Base-by-base conservation (phyloP, 23 tunicate species). In the Corella eumyota region DNA sequence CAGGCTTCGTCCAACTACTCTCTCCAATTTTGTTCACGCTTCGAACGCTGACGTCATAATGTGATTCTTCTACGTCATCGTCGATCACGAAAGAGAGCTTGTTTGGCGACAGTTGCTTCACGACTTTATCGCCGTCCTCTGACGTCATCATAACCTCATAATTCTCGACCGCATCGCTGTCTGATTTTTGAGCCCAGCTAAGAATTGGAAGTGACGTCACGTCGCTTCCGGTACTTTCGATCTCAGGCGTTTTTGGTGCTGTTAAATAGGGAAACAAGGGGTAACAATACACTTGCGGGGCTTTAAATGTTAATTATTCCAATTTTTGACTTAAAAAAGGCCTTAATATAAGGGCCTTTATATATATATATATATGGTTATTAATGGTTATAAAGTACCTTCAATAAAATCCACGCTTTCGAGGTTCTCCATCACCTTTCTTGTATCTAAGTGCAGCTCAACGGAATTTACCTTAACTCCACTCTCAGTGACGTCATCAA, bases 21-120 rank as follows among this genome's bases (percentile, higher is more conserved):
- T 13, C 36, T 32, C 76, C 76, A n/a, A 66, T 66, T 25, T 58
- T 70, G 64, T 70, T 70, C 6, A 58, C 76, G 36, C 35, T 52
- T 20, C 76, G 64, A 3, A 70, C 35, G 59, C 38, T 59, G 32
- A 70, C 66, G 76, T 58, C 64, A 58, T 36, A 62, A 34, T 31
- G 28, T 6, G 52, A 24, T 22, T 32, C 68, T 4, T 26, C 34
- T 17, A 35, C 40, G 27, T 62, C 52, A 20, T 62, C 52, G 3
- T 51, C 52, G 17, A 62, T 20, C 40, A 2, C 52, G 4, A 62
- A 37, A 51, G 23, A n/a, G 11, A 27, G 15, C 23, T 51, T 51
- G 6, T 5, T 19, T 27, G 57, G 23, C 1, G 26, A 23, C 15
- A 4, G 11, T 15, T 20, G 7, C 31, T 4, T 9, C 2, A 25